Percentiles rank a stretch among this genome's conserved stretches.
These are phyloP conservation scores for Microtus oregoni DNA, from an alignment of 2,113 vertebrate genomes.

Conservation along the genomic window DNA sequence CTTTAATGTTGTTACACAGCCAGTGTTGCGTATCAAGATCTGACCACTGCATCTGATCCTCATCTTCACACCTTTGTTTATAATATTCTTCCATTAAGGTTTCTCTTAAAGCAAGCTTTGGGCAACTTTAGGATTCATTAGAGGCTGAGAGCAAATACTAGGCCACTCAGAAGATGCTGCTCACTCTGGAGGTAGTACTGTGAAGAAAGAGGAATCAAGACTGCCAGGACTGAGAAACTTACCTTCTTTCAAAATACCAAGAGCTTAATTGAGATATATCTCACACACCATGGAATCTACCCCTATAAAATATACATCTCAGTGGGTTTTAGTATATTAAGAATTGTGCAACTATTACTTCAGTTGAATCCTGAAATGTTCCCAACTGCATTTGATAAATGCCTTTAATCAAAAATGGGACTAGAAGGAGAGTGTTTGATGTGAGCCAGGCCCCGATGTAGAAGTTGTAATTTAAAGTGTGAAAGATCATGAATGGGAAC, in stretches of 20 bases:
- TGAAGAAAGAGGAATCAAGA: background rate
- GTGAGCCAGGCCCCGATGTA: background rate
- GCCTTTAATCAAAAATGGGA: constrained; percentile 31
- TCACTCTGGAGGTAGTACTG: background rate
- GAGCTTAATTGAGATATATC: constrained; percentile 29
- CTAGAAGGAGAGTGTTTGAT: background rate
- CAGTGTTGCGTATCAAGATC: constrained; percentile 94
- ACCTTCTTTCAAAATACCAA: background rate
- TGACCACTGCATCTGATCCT: constrained; percentile 93
- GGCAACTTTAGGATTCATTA: constrained; percentile 91
- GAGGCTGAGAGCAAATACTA: constrained; percentile 90
- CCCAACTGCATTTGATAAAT: constrained; percentile 28
- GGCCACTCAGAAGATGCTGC: constrained; percentile 66
- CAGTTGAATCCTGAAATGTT: constrained; percentile 35
- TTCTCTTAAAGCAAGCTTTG: constrained; percentile 95
- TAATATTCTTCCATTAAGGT: constrained; percentile 94
- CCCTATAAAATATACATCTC: constrained; percentile 11
- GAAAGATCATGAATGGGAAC: background rate
- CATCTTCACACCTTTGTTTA: constrained; percentile 92
- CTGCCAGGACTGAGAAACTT: background rate
- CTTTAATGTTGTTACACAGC: constrained; percentile 94
- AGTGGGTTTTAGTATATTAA: background rate
- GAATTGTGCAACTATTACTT: background rate
- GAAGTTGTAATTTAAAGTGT: background rate
- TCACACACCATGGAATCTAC: constrained; percentile 9